Base-by-base conservation (phyloP, 2,888 invertebrate genomes). In the Hecatera dysodea region DNA sequence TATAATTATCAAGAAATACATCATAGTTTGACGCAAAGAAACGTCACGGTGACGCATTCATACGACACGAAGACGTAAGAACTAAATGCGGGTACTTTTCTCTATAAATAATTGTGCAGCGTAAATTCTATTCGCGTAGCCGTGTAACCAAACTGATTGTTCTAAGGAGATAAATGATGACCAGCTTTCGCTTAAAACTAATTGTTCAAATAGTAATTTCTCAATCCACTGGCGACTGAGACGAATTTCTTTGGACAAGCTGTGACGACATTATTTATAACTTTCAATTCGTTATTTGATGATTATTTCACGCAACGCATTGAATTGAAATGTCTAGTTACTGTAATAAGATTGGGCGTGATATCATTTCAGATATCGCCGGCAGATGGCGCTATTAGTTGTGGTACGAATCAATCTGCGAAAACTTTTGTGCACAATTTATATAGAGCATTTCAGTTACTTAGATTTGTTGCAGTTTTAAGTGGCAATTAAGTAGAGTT, bases 131-230 rank as follows among this genome's bases (percentile, higher is more conserved):
- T 87, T 86, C 76, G 74, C 68, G 83, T 87, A 70, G 78, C 81
- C 81, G 88, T 86, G 89, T 87, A 85, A 87, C 91, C 89, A 90
- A 92, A 91, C 86, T 87, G 87, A 90, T 90, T 91, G 91, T 92
- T 88, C 84, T 85, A 83, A 81, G 78, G 87, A 89, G 92, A 93
- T 90, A 91, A 93, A 94, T 92, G 90, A 90, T 88, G 87, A 89
- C 84, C 85, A 85, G 91, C 89, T 91, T 93, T 91, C 89, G 84
- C 88, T 91, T 87, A 86, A 90, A 93, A 92, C 90, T 92, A 93
- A 93, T 94, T 90, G 88, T 89, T 89, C 85, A 90, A 88, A 91
- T 93, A 89, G 89, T 92, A 89, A 93, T 93, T 92, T 92, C 93
- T 92, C 91, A 92, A 93, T 91, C 87, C 83, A 80, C 75, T 84